phyloP scores from a whole-genome alignment of 30 jellyfish, hydroid and myxozoan species.

The Pelagia noctiluca region DNA sequence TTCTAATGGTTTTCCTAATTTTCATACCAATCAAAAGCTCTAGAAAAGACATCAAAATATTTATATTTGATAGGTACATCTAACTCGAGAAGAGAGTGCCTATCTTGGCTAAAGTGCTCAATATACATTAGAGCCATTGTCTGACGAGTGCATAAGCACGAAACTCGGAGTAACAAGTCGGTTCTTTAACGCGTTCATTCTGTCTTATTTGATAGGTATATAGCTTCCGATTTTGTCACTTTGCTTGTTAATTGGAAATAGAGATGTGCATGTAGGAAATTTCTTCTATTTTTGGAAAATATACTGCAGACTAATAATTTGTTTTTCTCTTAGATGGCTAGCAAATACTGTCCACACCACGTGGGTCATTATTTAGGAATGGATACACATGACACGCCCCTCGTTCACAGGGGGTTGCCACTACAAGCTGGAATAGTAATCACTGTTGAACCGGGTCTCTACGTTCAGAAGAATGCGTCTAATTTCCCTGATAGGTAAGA shows the following conservation, averaged over 20 bases:
- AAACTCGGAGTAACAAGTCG: not conserved
- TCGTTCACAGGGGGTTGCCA: conserved; percentile 83
- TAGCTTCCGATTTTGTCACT: not conserved
- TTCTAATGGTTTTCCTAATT: too few species aligned
- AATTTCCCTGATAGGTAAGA: conserved; percentile 78
- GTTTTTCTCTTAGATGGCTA: conserved; percentile 44
- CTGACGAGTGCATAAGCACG: too few species aligned
- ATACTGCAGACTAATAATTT: not conserved
- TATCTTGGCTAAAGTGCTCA: too few species aligned
- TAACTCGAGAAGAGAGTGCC: too few species aligned
- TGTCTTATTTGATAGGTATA: not conserved
- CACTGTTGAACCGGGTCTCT: conserved; percentile 96
- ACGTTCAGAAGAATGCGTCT: conserved; percentile 62
- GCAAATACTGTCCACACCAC: conserved; percentile 94
- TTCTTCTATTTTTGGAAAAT: not conserved
- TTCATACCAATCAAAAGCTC: too few species aligned
- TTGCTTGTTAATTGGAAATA: not conserved
- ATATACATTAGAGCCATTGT: too few species aligned
- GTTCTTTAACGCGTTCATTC: not conserved
- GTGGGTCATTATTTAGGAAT: conserved; percentile 97
- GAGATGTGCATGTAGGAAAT: not conserved
- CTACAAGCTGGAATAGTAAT: conserved; percentile 92
- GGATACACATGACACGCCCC: conserved; percentile 99
- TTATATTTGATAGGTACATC: too few species aligned
- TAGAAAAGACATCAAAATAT: too few species aligned